phyloP scores from a whole-genome alignment of 2,888 invertebrate species.

The Branchipolynoe longqiensis region DNA sequence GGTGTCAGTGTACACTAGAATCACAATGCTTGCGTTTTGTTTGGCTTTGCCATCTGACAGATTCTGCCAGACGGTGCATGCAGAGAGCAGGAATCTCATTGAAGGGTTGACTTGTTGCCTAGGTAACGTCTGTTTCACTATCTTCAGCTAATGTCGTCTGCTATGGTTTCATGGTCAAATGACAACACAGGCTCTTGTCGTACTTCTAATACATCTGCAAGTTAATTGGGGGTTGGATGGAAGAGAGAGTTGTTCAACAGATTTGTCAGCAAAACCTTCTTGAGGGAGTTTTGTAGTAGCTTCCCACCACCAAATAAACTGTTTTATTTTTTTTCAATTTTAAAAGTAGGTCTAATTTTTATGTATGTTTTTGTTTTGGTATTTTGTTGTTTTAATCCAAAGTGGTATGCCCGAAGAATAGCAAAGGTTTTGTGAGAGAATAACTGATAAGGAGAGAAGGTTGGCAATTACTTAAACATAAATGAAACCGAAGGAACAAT shows the following conservation, averaged over 20 bases:
- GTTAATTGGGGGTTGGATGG: neutral
- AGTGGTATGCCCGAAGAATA: too few relatives aligned
- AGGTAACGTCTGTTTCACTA: constrained; percentile 19
- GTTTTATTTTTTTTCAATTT: too few relatives aligned
- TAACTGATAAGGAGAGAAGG: too few relatives aligned
- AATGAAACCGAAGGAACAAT: too few relatives aligned
- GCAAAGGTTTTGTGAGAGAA: too few relatives aligned
- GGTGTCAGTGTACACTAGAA: too few relatives aligned
- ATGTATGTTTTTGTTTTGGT: too few relatives aligned
- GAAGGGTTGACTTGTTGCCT: constrained; percentile 35
- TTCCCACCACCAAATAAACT: too few relatives aligned
- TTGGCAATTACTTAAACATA: too few relatives aligned
- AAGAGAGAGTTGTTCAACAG: neutral
- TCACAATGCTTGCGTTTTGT: neutral
- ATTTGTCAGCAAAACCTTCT: neutral
- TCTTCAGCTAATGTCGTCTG: constrained; percentile 47
- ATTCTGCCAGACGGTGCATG: neutral
- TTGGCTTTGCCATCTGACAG: constrained; percentile 22
- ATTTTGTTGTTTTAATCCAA: too few relatives aligned
- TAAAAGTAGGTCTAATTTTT: too few relatives aligned
- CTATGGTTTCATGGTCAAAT: constrained; percentile 37
- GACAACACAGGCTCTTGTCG: constrained; percentile 45
- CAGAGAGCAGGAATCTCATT: constrained; percentile 38
- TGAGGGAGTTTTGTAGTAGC: neutral
- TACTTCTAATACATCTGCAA: constrained; percentile 53